Evolutionary conservation across 2,797 vertebrate species (phyloP), one percentile per base, ranked within the genome.

Genomic region (Nyctalus aviator): DNA sequence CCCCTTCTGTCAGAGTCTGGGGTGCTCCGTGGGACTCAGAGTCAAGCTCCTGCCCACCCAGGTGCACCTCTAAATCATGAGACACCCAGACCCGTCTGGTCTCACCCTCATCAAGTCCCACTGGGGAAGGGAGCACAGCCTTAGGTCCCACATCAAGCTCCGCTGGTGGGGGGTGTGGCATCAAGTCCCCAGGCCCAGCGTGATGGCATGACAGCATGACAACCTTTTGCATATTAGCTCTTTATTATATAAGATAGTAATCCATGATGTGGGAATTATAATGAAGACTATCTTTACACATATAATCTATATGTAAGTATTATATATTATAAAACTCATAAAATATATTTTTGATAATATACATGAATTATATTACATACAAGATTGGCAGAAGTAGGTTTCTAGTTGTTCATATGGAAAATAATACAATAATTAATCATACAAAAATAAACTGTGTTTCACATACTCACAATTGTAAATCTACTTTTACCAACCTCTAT

Each of bases 271-370:
- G 59, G 21, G 0, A 66, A n/a, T n/a, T 59, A 76, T 71, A 78
- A 89, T 69, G 88, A 92, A 21, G 50, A 86, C 75, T 50, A 50
- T 25, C 12, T 86, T 50, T 78, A 37, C n/a, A 78, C 12, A 27
- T 27, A 37, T 59, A 44, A 27, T 50, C 66, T 59, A 48, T 62
- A 35, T 35, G 37, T 57, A 77, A 46, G 30, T 9, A 44, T 17
- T 53, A 46, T 13, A 76, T 32, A 4, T 32, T 73, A 12, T 64
- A 85, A 76, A 92, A 57, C 23, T 23, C 35, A 35, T 66, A 81
- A 71, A 44, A 84, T 41, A 15, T 46, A 17, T 84, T 90, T 90
- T 79, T 68, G 57, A 62, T 55, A 53, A 6, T 32, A 55, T 30
- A 78, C 53, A 57, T 48, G 20, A 87, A 59, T 90, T 44, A 55